Evolutionary conservation across 2,888 invertebrate genomes (phyloP), one percentile per base, ranked within the genome.

Genomic region (Diarsia rubi): DNA sequence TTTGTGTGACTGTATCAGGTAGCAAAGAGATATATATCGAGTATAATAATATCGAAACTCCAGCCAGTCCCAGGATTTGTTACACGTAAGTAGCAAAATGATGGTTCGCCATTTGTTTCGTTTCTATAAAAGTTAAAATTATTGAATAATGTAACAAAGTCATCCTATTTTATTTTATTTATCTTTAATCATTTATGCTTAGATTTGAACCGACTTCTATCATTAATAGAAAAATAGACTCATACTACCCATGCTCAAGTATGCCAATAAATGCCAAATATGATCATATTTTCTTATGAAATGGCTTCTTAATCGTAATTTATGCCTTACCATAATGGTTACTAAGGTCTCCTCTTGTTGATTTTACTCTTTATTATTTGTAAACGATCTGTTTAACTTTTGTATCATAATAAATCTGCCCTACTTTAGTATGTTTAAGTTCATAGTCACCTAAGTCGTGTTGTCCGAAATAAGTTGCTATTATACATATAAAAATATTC

Each of bases 401-500:
- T 64, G 77, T 54, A 31, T 85, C 85, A 16, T 64, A 85, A 81
- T 82, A 82, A 60, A 83, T 83, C 45, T 85, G 83, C 0, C 75
- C 84, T 44, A 86, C 86, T 81, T 82, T 85, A 8, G 82, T 82
- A 68, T 79, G 77, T 16, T 85, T 31, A 16, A 82, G 72, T 73
- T 85, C 77, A 85, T 78, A 93, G 86, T 98, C 98, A 44, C 97
- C 97, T 88, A 98, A 95, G 93, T 98, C 98, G 84, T 97, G 94
- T 92, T 98, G 98, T 82, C 97, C 97, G 94, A 98, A 98, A 93
- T 98, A 98, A 88, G 97, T 97, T 59, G 97, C 97, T 64, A 98
- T 97, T 83, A 98, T 93, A 92, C 98, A 98, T 90, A 98, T 98
- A 88, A 98, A 97, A 69, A 98, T 95, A 94, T 98, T 98, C 59